Evolutionary conservation across 2,888 invertebrate species (phyloP).

Genomic region (Papilio demoleus): DNA sequence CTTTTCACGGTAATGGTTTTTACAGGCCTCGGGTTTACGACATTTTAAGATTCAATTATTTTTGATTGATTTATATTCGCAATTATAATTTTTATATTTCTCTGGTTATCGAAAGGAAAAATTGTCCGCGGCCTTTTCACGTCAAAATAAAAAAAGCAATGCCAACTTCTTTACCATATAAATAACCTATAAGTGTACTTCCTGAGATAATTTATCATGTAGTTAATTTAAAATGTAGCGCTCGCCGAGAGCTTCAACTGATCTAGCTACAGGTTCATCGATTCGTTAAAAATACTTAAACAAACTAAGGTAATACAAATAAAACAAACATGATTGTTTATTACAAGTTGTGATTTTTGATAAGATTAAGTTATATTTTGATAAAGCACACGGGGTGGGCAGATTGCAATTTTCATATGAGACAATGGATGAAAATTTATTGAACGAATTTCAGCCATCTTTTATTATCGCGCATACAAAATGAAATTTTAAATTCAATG

Average conservation of each 20-base stretch:
- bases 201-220: background rate
- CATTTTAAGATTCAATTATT: slow-evolving; percentile 17
- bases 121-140: background rate
- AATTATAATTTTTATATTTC: background rate
- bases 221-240: background rate
- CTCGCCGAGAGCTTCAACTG: background rate
- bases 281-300: slow-evolving; percentile 11
- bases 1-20: slow-evolving; percentile 14
- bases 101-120: background rate
- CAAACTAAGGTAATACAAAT: background rate
- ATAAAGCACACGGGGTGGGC: background rate
- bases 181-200: too few species aligned
- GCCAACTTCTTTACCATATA: too few species aligned
- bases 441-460: background rate
- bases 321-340: background rate
- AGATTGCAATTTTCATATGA: too few species aligned
- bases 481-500: background rate
- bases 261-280: background rate
- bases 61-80: slow-evolving; percentile 6
- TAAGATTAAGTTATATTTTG: background rate
- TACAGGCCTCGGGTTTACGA: slow-evolving; percentile 5
- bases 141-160: background rate
- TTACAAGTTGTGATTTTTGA: background rate
- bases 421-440: background rate
- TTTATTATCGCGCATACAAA: background rate